Percentiles rank a stretch among this genome's conserved stretches.
Conservation (phyloP, 2,888 invertebrate species). For the Drosophila prostipennis region DNA sequence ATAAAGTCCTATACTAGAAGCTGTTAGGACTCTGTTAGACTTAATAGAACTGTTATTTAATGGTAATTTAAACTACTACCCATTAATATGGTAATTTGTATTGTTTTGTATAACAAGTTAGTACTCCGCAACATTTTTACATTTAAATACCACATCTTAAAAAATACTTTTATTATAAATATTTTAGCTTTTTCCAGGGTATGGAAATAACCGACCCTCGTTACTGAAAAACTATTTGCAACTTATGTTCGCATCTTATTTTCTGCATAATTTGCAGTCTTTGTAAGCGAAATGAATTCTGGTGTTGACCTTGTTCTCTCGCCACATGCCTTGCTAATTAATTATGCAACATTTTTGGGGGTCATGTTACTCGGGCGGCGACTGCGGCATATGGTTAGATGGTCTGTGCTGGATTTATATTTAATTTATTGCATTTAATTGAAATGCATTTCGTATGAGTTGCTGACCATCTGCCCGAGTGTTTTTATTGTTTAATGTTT, state of each 20-base stretch:
- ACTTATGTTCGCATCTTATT: conserved; percentile 28
- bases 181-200: not conserved
- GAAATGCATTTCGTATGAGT: conserved; percentile 53
- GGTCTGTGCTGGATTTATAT: conserved; percentile 24
- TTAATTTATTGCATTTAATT: conserved; percentile 64
- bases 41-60: no score
- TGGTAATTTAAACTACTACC: no score
- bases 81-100: not conserved
- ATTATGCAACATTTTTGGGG: conserved; percentile 47
- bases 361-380: conserved; percentile 4
- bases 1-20: not conserved
- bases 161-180: no score
- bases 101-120: not conserved
- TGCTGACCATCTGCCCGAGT: conserved; percentile 7
- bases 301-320: conserved; percentile 29
- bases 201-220: not conserved
- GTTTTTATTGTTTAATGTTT: conserved; percentile 17
- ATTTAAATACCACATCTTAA: no score
- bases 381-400: conserved; percentile 20
- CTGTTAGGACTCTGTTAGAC: not conserved
- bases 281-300: conserved; percentile 21
- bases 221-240: conserved; percentile 8
- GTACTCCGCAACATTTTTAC: no score
- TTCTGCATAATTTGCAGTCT: conserved; percentile 41
- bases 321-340: conserved; percentile 42